Evolutionary conservation across 2,888 invertebrate genomes (phyloP), one percentile per base, ranked within the genome.

Genomic region (Imbricaverruca yamaguchii): DNA sequence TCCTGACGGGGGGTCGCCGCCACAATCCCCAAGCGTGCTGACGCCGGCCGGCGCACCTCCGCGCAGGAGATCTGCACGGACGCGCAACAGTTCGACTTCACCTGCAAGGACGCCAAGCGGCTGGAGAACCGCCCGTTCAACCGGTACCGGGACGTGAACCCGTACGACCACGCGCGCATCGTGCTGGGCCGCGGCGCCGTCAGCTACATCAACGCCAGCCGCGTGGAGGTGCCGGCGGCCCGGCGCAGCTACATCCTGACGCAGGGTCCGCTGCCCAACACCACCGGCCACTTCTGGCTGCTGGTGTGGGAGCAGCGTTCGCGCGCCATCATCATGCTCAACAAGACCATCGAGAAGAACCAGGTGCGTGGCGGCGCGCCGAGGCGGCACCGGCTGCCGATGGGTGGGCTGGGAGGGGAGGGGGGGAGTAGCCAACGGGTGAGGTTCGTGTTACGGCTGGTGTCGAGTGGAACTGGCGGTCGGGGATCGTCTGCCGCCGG

Each of bases 251-350:
- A 98, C 87, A 97, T 98, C 80, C 81, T 84, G 83, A 96, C 97
- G n/a, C 95, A 98, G 90, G 98, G 98, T 81, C 98, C 98, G 12
- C 89, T 98, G 83, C 90, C 91, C 83, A 91, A 91, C 86, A 98
- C 98, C 53, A 91, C 94, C 80, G 92, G 93, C 82, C 97, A 98
- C 87, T 98, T 98, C 88, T 98, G 98, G 98, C 89, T 95, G 82
- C 98, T 98, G 97, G 92, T 97, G 39, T 98, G 97, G 97, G 96
- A 98, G 88, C 96, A 97, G 88, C 91, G 93, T 84, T 92, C 92
- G 84, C 92, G 91, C 87, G 96, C 94, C 63, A 93, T 98, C 85
- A 89, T 98, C 81, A 98, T 98, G 98, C 90, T 98, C 84, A 98
- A 97, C 88, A 95, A 94, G 89, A 90, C 97, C 80, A 92, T 96